Percentiles rank a stretch among this genome's conserved stretches.
Conservation (phyloP, 2,888 invertebrate genomes). For the Hydriomena furcata region DNA sequence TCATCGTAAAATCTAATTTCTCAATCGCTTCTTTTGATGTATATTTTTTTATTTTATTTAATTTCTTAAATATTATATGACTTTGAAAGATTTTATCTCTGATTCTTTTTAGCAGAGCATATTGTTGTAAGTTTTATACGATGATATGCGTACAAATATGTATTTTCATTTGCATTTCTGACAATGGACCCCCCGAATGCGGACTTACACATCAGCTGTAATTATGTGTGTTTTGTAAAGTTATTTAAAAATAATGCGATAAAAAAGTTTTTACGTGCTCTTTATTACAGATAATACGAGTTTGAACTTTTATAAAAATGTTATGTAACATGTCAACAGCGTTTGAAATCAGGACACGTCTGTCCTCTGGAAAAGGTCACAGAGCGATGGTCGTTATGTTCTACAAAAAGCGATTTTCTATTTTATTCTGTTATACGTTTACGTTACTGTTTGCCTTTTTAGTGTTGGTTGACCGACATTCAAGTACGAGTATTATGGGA, state of each 20-base stretch:
- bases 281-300: background rate
- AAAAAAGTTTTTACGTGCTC: background rate
- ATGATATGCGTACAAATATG: constrained; percentile 24
- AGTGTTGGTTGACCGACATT: constrained; percentile 14
- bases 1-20: constrained; percentile 8
- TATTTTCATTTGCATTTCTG: constrained; percentile 24
- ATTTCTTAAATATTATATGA: no score
- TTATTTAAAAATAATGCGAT: constrained; percentile 4
- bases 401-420: constrained; percentile 32
- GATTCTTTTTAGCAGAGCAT: no score
- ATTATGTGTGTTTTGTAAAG: no score
- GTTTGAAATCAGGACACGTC: constrained; percentile 50
- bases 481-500: constrained; percentile 21
- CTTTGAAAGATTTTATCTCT: no score
- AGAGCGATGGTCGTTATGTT: constrained; percentile 35
- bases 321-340: constrained; percentile 13
- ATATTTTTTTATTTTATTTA: no score
- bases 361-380: constrained; percentile 49
- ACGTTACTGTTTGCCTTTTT: constrained; percentile 8
- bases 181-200: constrained; percentile 27
- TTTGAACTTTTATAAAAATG: constrained; percentile 7
- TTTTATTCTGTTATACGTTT: constrained; percentile 22
- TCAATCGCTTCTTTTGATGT: constrained; percentile 1
- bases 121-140: constrained; percentile 2
- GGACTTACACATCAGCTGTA: constrained; percentile 24